Evolutionary conservation across 2,888 invertebrate species (phyloP).

Genomic region (Hetaerina titia): DNA sequence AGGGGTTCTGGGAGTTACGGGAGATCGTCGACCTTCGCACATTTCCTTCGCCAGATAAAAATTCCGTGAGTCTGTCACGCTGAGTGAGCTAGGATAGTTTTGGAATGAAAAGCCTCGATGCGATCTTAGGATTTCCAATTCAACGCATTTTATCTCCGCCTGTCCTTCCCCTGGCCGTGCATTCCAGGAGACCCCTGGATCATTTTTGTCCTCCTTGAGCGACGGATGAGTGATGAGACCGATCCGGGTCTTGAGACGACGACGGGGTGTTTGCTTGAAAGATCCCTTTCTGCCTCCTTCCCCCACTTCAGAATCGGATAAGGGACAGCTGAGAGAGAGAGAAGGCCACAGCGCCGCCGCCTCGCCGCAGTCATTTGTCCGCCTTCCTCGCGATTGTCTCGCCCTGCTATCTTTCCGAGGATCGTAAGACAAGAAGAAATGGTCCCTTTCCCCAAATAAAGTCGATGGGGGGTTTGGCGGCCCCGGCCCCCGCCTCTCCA

Average conservation of each 20-base stretch:
- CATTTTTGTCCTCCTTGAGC: conserved; percentile 43
- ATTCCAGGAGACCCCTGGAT: background rate
- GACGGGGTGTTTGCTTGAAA: background rate
- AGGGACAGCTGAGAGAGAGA: background rate
- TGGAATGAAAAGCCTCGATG: background rate
- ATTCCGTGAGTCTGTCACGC: background rate
- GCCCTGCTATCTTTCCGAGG: conserved; percentile 42
- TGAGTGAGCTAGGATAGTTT: background rate
- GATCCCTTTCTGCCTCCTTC: background rate
- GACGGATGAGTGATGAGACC: conserved; percentile 61
- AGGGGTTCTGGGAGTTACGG: too few relatives aligned
- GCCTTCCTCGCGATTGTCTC: conserved; percentile 63
- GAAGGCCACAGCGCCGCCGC: background rate
- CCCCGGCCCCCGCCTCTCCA: background rate
- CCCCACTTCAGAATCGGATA: conserved; percentile 28
- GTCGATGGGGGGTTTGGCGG: conserved; percentile 25
- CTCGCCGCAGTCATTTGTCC: conserved; percentile 56
- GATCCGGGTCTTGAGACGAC: conserved; percentile 35
- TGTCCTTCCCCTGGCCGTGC: background rate
- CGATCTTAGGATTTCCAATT: background rate
- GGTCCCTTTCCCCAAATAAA: conserved; percentile 63
- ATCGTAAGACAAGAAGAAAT: conserved; percentile 60
- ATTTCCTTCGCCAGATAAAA: background rate
- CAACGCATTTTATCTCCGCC: background rate
- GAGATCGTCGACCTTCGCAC: too few relatives aligned